Evolutionary conservation across 2,797 vertebrate species (phyloP).

Genomic region (Pterois miles): DNA sequence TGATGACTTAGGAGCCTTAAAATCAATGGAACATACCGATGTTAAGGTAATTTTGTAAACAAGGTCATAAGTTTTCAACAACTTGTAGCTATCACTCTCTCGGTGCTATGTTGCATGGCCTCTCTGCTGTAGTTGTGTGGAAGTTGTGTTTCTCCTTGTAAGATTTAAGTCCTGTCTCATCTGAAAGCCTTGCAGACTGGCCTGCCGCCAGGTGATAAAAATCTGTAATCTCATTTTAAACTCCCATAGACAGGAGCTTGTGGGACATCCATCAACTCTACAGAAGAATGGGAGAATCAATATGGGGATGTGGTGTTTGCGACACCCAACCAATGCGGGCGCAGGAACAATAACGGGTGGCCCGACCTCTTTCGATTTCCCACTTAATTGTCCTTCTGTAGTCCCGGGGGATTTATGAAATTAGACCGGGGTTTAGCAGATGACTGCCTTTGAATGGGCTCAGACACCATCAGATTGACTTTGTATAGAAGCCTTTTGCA

Average conservation of each 20-base stretch:
- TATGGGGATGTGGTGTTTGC: slow-evolving; percentile 68
- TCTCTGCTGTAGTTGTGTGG: slow-evolving; percentile 27
- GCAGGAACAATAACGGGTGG: slow-evolving; percentile 57
- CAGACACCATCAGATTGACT: slow-evolving; percentile 43
- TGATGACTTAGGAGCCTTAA: not conserved
- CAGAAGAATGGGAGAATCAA: slow-evolving; percentile 75
- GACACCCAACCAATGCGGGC: slow-evolving; percentile 51
- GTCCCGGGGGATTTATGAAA: slow-evolving; percentile 70
- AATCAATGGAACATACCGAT: slow-evolving; percentile 3
- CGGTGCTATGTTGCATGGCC: not conserved
- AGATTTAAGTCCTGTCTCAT: slow-evolving; percentile 70
- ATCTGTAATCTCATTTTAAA: slow-evolving; percentile 83
- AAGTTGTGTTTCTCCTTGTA: slow-evolving; percentile 63
- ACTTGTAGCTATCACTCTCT: not conserved
- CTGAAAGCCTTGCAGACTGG: slow-evolving; percentile 67
- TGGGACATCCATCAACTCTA: slow-evolving; percentile 75
- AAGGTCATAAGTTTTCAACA: slow-evolving; percentile 28
- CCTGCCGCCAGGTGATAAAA: slow-evolving; percentile 77
- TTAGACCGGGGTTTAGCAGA: slow-evolving; percentile 60
- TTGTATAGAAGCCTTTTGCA: slow-evolving; percentile 28
- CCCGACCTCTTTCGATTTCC: slow-evolving; percentile 59
- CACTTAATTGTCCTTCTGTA: slow-evolving; percentile 71
- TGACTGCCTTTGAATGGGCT: slow-evolving; percentile 61
- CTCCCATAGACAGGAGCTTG: slow-evolving; percentile 71
- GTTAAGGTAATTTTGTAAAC: slow-evolving; percentile 14